Evolutionary conservation across 2,113 vertebrate species (phyloP).

Genomic region (Poeciliopsis turrubarensis): DNA sequence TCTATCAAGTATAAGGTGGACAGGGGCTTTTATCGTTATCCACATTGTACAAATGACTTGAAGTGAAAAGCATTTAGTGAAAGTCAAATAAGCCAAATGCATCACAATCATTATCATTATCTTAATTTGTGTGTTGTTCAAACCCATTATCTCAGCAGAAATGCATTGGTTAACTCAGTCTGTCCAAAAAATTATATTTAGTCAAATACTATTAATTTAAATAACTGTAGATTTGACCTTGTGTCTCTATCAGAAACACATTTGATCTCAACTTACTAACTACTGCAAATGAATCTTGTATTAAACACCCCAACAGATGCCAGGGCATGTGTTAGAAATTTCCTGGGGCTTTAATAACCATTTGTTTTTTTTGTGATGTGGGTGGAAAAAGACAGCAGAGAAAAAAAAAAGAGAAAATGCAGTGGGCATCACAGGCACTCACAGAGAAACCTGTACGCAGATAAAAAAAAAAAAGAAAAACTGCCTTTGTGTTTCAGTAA

Average conservation of each 20-base stretch:
- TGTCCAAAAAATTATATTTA: background rate
- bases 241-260: background rate
- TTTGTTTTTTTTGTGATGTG: conserved; percentile 32
- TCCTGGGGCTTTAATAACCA: conserved; percentile 10
- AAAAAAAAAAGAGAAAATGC: conserved; percentile 16
- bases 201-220: background rate
- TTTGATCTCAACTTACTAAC: background rate
- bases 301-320: background rate
- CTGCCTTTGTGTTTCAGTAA: conserved; percentile 8
- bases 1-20: background rate
- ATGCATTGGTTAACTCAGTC: background rate
- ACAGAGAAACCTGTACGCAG: conserved; percentile 6
- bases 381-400: conserved; percentile 7
- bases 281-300: background rate
- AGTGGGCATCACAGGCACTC: background rate
- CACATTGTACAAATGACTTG: background rate
- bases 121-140: background rate
- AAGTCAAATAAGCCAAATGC: background rate
- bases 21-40: background rate
- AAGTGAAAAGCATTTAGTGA: background rate
- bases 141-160: background rate
- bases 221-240: background rate
- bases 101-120: background rate
- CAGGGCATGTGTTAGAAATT: conserved; percentile 16
- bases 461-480: conserved; percentile 6